Percentiles rank a stretch among this genome's conserved stretches.
These are phyloP conservation scores for Melanostoma mellinum DNA, from an alignment of 2,888 invertebrate genomes.

Conservation along the genomic window DNA sequence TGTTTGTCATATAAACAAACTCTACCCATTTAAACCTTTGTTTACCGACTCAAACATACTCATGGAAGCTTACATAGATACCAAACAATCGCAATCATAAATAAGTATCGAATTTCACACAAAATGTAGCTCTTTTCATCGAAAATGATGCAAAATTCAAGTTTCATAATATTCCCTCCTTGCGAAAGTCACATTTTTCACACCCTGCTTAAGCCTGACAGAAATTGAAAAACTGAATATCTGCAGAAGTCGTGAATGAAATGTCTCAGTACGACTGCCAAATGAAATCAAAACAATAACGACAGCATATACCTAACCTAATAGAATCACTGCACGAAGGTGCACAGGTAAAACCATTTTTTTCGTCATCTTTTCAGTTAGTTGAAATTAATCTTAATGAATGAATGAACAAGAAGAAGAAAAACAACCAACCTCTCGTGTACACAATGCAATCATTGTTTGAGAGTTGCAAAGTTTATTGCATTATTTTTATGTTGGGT, in stretches of 20 bases:
- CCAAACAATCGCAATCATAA: constrained; percentile 14
- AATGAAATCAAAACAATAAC: constrained; percentile 72
- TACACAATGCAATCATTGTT: constrained; percentile 51
- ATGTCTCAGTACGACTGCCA: constrained; percentile 64
- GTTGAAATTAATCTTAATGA: constrained; percentile 72
- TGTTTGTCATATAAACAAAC: no score
- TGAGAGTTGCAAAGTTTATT: constrained; percentile 44
- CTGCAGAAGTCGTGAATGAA: constrained; percentile 68
- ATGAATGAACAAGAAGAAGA: constrained; percentile 42
- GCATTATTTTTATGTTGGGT: constrained; percentile 44
- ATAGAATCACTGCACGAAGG: constrained; percentile 71
- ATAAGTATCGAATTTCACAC: constrained; percentile 50
- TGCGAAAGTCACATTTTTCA: constrained; percentile 67
- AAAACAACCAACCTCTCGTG: constrained; percentile 25
- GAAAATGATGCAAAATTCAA: constrained; percentile 50
- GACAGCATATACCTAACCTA: constrained; percentile 44
- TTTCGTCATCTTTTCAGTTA: constrained; percentile 44
- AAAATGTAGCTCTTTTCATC: constrained; percentile 41
- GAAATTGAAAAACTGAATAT: constrained; percentile 65
- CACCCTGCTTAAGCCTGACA: constrained; percentile 57
- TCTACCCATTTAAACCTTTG: no score
- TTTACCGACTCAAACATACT: background rate
- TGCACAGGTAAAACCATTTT: constrained; percentile 45
- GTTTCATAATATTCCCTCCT: constrained; percentile 54
- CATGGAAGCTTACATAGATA: constrained; percentile 23